A percentile compares a stretch with the other conserved stretches of the same genome.
phyloP scores from a whole-genome alignment of 2,113 vertebrate genomes.

The Perca fluviatilis region DNA sequence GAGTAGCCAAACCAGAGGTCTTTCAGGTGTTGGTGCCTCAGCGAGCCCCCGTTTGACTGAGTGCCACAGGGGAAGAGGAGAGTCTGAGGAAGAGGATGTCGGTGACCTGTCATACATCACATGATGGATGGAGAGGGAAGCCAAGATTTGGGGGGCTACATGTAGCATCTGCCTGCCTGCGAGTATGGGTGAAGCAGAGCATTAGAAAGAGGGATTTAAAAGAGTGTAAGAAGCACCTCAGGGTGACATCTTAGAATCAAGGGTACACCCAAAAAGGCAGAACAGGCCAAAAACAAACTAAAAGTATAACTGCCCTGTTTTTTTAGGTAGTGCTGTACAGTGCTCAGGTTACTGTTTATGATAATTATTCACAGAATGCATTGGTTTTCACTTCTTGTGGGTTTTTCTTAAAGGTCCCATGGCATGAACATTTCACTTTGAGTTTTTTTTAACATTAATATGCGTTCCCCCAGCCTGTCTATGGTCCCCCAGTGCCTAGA shows the following conservation, averaged over 20 bases:
- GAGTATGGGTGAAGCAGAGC: constrained; percentile 33
- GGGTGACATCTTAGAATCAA: constrained; percentile 43
- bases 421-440: too few species aligned
- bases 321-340: background rate
- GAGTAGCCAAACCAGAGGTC: constrained; percentile 49
- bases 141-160: constrained; percentile 8
- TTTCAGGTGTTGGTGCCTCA: constrained; percentile 36
- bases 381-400: background rate
- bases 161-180: constrained; percentile 27
- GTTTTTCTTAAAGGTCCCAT: background rate
- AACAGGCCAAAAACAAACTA: background rate
- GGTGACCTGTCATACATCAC: constrained; percentile 57
- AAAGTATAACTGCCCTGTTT: background rate
- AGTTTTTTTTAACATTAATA: too few species aligned
- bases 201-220: constrained; percentile 42
- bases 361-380: background rate
- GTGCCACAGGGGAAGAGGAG: constrained; percentile 39
- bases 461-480: too few species aligned
- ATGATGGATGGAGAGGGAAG: constrained; percentile 43
- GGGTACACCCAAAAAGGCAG: background rate
- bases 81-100: constrained; percentile 60
- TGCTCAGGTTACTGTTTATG: background rate
- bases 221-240: constrained; percentile 39
- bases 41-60: constrained; percentile 47
- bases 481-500: too few species aligned